Conservation (phyloP, 2,888 invertebrate genomes). For the Cheiracanthium punctorium region DNA sequence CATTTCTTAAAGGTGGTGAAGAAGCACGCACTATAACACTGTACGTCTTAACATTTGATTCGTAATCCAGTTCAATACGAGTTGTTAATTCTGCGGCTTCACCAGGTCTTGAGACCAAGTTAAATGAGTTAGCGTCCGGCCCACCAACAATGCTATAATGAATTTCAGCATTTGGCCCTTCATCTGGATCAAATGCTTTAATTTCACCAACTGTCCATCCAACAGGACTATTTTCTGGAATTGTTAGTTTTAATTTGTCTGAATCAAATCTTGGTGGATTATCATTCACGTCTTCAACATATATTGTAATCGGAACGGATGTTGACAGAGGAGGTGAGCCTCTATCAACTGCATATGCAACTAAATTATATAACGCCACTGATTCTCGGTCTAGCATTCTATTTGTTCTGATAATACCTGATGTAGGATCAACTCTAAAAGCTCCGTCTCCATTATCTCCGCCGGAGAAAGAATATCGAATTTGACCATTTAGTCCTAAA, state of each 20-base stretch:
- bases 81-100: conserved; percentile 88
- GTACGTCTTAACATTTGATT: conserved; percentile 92
- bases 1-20: conserved; percentile 90
- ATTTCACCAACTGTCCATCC: conserved; percentile 95
- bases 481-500: conserved; percentile 89
- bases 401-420: conserved; percentile 92
- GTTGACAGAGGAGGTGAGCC: conserved; percentile 83
- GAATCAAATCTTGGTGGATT: conserved; percentile 82
- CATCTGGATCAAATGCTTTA: conserved; percentile 92
- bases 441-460: conserved; percentile 85
- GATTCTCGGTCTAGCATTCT: conserved; percentile 94
- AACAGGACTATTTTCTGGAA: conserved; percentile 96
- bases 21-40: conserved; percentile 92
- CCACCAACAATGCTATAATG: conserved; percentile 96
- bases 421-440: conserved; percentile 93
- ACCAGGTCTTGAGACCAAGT: conserved; percentile 84
- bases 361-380: conserved; percentile 87
- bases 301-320: conserved; percentile 81
- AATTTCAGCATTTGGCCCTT: conserved; percentile 91
- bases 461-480: conserved; percentile 77
- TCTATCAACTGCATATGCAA: conserved; percentile 91
- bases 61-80: conserved; percentile 94
- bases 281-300: conserved; percentile 73
- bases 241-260: conserved; percentile 90
- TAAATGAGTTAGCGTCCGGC: conserved; percentile 87